Evolutionary conservation across 2,797 vertebrate species (phyloP).

Genomic region (Galagoides demidoff): DNA sequence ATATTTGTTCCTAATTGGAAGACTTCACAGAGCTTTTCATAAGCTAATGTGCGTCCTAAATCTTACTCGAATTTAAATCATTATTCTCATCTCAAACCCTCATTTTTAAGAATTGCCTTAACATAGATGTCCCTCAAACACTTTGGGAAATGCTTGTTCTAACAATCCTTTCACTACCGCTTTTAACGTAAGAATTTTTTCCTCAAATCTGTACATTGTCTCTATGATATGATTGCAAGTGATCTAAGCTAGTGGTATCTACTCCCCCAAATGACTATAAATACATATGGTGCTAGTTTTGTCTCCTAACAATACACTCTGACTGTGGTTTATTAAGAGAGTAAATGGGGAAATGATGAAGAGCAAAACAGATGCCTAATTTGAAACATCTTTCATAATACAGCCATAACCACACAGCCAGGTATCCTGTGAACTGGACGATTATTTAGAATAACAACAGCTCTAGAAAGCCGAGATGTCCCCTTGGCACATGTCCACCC

Average conservation of each 20-base stretch:
- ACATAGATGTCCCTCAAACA: not conserved
- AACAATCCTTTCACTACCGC: not conserved
- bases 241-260: not conserved
- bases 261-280: not conserved
- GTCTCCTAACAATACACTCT: not conserved
- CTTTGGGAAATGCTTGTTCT: not conserved
- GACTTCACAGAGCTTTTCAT: not conserved
- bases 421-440: not conserved
- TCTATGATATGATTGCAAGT: not conserved
- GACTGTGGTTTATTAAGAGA: not conserved
- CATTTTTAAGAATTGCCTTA: not conserved
- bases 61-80: not conserved
- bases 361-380: not conserved
- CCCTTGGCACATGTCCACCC: not conserved
- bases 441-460: not conserved
- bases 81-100: not conserved
- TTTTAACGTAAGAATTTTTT: not conserved
- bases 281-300: not conserved
- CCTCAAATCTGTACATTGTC: not conserved
- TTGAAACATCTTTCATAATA: slow-evolving; percentile 17
- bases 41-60: not conserved
- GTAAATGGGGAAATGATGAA: not conserved
- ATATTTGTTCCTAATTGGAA: slow-evolving; percentile 29
- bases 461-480: not conserved
- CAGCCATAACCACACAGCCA: not conserved